These are phyloP conservation scores for Drosophila quadrilineata DNA, from an alignment of 1,140 invertebrate species.

Conservation along the genomic window DNA sequence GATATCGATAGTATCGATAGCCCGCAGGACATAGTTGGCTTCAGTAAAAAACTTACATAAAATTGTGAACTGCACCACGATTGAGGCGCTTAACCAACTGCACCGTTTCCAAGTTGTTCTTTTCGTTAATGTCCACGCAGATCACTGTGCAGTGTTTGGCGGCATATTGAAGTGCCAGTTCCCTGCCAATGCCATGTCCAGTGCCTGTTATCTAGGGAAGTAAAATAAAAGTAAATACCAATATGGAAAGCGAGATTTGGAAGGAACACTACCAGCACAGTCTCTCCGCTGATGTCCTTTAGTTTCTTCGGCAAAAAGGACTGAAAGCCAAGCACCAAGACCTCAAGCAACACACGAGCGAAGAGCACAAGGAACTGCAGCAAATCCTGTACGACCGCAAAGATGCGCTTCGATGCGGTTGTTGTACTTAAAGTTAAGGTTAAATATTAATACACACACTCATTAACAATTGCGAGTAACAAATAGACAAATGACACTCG, in stretches of 20 bases:
- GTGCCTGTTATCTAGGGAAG: slow-evolving; percentile 90
- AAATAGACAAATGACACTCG: slow-evolving; percentile 8
- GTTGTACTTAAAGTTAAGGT: slow-evolving; percentile 51
- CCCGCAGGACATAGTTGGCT: not conserved
- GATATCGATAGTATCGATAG: no score
- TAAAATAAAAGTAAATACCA: not conserved
- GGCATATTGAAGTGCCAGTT: slow-evolving; percentile 91
- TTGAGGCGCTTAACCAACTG: slow-evolving; percentile 82
- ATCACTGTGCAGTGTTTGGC: slow-evolving; percentile 89
- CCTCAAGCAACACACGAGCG: slow-evolving; percentile 50
- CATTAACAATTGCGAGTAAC: not conserved
- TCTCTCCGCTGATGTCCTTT: slow-evolving; percentile 86
- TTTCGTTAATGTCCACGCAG: slow-evolving; percentile 93
- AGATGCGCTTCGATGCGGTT: slow-evolving; percentile 64
- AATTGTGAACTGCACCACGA: slow-evolving; percentile 82
- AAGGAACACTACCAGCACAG: slow-evolving; percentile 83
- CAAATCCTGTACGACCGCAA: slow-evolving; percentile 63
- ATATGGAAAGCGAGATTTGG: not conserved
- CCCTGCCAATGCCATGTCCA: slow-evolving; percentile 94
- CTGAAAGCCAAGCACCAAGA: slow-evolving; percentile 34
- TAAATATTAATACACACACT: not conserved
- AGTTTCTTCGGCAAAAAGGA: slow-evolving; percentile 58
- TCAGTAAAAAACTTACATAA: slow-evolving; percentile 80
- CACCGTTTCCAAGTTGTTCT: slow-evolving; percentile 86
- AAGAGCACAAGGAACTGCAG: slow-evolving; percentile 61